Evolutionary conservation across 2,797 vertebrate genomes (phyloP).

Genomic region (Columba guinea): DNA sequence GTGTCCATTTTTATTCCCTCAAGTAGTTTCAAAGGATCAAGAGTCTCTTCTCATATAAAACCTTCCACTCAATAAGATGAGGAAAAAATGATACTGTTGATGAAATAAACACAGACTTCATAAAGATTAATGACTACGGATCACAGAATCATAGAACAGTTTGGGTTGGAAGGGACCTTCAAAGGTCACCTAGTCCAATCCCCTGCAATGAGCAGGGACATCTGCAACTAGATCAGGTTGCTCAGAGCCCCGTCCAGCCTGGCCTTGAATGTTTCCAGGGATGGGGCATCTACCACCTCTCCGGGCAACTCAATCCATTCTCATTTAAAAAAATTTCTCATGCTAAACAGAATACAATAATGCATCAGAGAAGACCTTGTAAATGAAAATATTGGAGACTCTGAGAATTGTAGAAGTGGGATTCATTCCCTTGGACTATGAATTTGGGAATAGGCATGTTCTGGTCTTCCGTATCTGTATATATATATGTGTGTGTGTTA

Average conservation of each 20-base stretch:
- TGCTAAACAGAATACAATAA: neutral
- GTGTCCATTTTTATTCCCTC: conserved; percentile 13
- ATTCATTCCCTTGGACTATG: neutral
- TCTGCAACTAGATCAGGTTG: too few relatives aligned
- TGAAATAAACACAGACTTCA: neutral
- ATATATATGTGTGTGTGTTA: neutral
- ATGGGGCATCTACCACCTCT: too few relatives aligned
- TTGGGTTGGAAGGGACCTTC: too few relatives aligned
- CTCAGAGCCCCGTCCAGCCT: too few relatives aligned
- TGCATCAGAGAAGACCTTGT: neutral
- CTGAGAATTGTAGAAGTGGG: neutral
- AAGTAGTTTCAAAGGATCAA: conserved; percentile 3
- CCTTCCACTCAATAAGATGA: conserved; percentile 42
- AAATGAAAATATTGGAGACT: neutral
- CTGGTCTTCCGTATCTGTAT: neutral
- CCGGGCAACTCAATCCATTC: too few relatives aligned
- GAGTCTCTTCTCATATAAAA: conserved; percentile 27
- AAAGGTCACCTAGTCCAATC: too few relatives aligned
- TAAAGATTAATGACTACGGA: neutral
- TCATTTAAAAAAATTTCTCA: too few relatives aligned
- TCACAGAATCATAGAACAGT: too few relatives aligned
- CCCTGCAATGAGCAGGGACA: too few relatives aligned
- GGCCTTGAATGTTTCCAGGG: too few relatives aligned
- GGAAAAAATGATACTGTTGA: conserved; percentile 8
- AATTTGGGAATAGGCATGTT: neutral